phyloP scores from a whole-genome alignment of 1,140 invertebrate species.

The Drosophila triauraria region DNA sequence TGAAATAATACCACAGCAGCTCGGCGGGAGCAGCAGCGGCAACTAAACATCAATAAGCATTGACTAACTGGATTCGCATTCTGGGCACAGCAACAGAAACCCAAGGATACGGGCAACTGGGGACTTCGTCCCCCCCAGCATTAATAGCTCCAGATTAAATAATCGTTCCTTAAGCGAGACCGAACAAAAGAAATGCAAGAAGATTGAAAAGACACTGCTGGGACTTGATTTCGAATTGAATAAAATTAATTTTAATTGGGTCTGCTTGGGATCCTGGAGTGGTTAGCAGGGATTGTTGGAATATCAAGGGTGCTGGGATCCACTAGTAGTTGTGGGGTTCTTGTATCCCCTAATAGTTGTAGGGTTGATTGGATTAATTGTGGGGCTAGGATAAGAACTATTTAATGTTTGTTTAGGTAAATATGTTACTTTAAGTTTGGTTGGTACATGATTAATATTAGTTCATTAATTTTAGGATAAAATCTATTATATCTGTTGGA shows the following conservation, averaged over 20 bases:
- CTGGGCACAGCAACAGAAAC: conserved; percentile 23
- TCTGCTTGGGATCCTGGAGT: conserved; percentile 27
- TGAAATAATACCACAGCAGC: conserved; percentile 51
- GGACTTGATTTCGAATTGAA: conserved; percentile 75
- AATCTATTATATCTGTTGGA: too few relatives aligned
- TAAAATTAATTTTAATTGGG: conserved; percentile 79
- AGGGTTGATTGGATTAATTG: conserved; percentile 21
- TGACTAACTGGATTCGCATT: conserved; percentile 72
- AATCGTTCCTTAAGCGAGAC: conserved; percentile 72
- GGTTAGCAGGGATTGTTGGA: conserved; percentile 4
- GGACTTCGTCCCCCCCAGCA: conserved; percentile 47
- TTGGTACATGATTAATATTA: background rate
- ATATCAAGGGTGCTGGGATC: conserved; percentile 10
- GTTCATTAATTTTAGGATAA: too few relatives aligned
- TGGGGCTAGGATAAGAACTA: background rate
- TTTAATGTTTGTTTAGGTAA: background rate
- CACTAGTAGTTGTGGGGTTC: conserved; percentile 1
- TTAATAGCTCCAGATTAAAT: conserved; percentile 80
- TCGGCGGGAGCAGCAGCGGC: conserved; percentile 43
- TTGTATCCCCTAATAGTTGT: background rate
- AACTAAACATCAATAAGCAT: conserved; percentile 82
- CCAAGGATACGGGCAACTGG: conserved; percentile 52
- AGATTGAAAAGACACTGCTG: conserved; percentile 72
- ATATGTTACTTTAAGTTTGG: background rate
- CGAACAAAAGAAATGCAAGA: conserved; percentile 65